Evolutionary conservation across 2,888 invertebrate genomes (phyloP).

Genomic region (Acrobasis suavella): DNA sequence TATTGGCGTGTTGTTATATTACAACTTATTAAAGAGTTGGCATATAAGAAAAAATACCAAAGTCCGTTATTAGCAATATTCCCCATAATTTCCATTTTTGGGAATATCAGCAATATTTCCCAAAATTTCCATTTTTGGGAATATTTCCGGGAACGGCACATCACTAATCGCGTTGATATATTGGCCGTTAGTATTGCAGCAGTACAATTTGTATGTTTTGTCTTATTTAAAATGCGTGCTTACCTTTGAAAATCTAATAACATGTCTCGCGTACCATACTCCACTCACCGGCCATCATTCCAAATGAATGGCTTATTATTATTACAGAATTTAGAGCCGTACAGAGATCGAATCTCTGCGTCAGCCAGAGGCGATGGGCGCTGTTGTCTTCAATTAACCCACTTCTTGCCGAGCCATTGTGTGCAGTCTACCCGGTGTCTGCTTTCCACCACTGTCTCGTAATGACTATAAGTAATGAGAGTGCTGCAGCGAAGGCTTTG

Average conservation of each 20-base stretch:
- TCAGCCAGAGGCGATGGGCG: conserved; percentile 60
- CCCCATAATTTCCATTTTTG: too few species aligned
- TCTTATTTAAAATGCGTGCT: conserved; percentile 25
- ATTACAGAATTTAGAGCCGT: conserved; percentile 54
- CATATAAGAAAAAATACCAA: too few species aligned
- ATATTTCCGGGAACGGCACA: too few species aligned
- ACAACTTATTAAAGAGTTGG: too few species aligned
- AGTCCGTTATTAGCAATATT: too few species aligned
- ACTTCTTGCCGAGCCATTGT: conserved; percentile 71
- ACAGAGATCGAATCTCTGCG: conserved; percentile 60
- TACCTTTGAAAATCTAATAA: conserved; percentile 20
- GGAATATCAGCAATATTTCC: too few species aligned
- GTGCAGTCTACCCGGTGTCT: conserved; percentile 74
- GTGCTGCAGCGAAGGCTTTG: conserved; percentile 54
- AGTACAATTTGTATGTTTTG: conserved; percentile 26
- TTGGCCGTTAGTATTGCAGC: not conserved
- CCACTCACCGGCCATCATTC: conserved; percentile 22
- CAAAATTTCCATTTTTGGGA: too few species aligned
- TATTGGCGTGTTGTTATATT: too few species aligned
- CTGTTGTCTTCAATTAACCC: conserved; percentile 78
- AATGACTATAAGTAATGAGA: conserved; percentile 69
- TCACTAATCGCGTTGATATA: not conserved
- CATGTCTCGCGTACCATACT: not conserved
- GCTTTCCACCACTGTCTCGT: conserved; percentile 72
- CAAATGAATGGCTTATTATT: conserved; percentile 56